Evolutionary conservation across 2,113 vertebrate genomes (phyloP).

Genomic region (Plestiodon gilberti): DNA sequence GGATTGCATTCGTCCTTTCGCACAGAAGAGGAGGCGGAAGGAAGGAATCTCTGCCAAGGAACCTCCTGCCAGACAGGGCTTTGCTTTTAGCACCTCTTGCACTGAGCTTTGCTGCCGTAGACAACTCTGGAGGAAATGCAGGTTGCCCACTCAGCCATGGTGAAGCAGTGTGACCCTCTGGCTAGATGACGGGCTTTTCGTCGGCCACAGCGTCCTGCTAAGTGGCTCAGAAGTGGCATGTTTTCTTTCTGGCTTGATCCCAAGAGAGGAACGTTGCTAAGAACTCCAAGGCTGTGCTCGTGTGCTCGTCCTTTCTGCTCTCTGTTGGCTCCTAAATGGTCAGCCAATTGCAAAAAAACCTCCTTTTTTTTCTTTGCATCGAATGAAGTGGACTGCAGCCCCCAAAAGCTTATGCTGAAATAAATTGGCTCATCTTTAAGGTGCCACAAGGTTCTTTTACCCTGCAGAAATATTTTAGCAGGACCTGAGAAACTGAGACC

Average conservation of each 20-base stretch:
- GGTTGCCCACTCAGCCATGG: not conserved
- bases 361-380: not conserved
- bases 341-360: not conserved
- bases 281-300: not conserved
- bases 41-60: not conserved
- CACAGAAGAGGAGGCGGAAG: too few species aligned
- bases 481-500: not conserved
- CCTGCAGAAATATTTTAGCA: not conserved
- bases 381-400: not conserved
- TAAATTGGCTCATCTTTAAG: too few species aligned
- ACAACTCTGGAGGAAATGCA: not conserved
- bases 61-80: not conserved
- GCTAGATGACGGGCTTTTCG: not conserved
- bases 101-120: not conserved
- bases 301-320: not conserved
- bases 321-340: not conserved
- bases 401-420: too few species aligned
- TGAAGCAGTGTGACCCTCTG: not conserved
- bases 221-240: not conserved
- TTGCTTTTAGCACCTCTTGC: slow-evolving; percentile 24
- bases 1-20: not conserved
- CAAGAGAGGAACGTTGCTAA: not conserved
- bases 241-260: not conserved
- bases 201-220: not conserved
- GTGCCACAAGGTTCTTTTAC: too few species aligned